Evolutionary conservation across 2,113 vertebrate species (phyloP).

Genomic region (Bos indicus): DNA sequence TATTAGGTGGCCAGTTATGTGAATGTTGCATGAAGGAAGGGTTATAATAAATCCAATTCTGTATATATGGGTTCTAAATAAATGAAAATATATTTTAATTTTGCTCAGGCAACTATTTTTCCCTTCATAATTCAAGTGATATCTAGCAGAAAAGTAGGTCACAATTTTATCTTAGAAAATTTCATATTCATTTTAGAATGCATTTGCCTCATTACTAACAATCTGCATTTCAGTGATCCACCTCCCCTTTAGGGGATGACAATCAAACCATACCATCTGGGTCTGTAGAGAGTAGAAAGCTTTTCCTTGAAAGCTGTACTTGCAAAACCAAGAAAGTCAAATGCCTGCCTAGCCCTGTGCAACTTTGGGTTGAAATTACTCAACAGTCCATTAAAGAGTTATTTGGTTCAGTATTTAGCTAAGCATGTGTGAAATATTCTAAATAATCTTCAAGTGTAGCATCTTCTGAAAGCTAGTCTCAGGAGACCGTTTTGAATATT

Average conservation of each 20-base stretch:
- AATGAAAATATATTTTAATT: neutral
- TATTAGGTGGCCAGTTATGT: neutral
- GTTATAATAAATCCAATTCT: neutral
- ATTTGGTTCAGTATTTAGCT: neutral
- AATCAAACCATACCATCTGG: neutral
- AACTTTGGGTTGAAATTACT: neutral
- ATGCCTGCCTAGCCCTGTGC: neutral
- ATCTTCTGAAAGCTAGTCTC: neutral
- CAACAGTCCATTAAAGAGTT: neutral
- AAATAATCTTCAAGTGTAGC: neutral
- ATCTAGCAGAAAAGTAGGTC: neutral
- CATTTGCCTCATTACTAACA: neutral
- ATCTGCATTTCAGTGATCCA: neutral
- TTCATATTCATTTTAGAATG: neutral
- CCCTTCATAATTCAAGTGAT: neutral
- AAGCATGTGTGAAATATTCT: neutral
- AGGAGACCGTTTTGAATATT: neutral
- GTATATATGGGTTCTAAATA: neutral
- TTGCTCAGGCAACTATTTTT: neutral
- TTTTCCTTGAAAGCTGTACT: neutral
- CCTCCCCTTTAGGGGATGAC: neutral
- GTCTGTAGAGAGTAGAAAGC: neutral
- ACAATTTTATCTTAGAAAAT: neutral
- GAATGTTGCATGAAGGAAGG: neutral
- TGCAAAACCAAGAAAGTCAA: neutral